Conservation (phyloP, 2,888 invertebrate species). For the Orthosia gracilis region DNA sequence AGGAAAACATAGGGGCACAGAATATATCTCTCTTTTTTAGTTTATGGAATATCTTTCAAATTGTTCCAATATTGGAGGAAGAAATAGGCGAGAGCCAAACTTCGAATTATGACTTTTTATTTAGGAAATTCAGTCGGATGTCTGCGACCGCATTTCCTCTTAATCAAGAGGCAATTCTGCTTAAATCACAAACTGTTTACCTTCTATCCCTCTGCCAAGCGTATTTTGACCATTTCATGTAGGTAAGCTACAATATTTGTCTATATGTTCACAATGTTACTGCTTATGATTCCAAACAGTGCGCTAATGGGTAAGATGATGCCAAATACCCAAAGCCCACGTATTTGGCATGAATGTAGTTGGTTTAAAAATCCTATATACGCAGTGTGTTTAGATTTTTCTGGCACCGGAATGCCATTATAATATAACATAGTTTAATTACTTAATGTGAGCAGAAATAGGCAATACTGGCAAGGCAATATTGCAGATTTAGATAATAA, state of each 20-base stretch:
- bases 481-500: not conserved
- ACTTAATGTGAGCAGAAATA: not conserved
- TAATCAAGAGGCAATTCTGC: too few relatives aligned
- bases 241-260: not conserved
- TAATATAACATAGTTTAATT: not conserved
- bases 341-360: constrained; percentile 3
- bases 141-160: too few relatives aligned
- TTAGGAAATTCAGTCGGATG: too few relatives aligned
- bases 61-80: too few relatives aligned
- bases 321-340: constrained; percentile 1
- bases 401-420: not conserved
- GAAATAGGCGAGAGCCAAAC: too few relatives aligned
- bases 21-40: too few relatives aligned
- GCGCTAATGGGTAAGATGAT: not conserved
- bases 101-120: too few relatives aligned
- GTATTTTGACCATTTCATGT: too few relatives aligned
- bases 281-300: not conserved
- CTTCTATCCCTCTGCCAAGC: not conserved
- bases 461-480: not conserved
- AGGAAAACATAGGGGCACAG: too few relatives aligned
- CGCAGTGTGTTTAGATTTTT: not conserved
- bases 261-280: not conserved
- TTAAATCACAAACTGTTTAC: not conserved
- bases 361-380: not conserved
- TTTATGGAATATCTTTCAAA: too few relatives aligned